Conservation (phyloP, 2,888 invertebrate species). For the Lissonota sp. region DNA sequence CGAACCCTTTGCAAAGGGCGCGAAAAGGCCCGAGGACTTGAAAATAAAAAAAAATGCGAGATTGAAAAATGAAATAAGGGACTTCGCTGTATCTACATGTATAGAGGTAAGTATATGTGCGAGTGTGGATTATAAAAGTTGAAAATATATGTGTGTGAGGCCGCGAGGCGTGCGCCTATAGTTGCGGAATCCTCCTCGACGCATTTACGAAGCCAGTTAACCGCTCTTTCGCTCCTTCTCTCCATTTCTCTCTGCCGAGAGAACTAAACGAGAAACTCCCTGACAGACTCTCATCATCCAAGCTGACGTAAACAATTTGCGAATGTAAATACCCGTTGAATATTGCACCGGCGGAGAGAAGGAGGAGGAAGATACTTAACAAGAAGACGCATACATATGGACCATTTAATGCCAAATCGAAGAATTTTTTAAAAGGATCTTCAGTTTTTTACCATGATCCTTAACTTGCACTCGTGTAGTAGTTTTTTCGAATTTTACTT, state of each 20-base stretch:
- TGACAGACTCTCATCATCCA: constrained; percentile 81
- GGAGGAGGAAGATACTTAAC: constrained; percentile 34
- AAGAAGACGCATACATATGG: constrained; percentile 29
- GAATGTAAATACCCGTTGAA: constrained; percentile 82
- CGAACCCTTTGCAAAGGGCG: constrained; percentile 56
- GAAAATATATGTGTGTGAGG: too few species aligned
- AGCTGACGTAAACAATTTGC: constrained; percentile 83
- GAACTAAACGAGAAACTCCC: constrained; percentile 75
- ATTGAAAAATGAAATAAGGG: constrained; percentile 38
- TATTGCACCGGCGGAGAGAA: constrained; percentile 74
- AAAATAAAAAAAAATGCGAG: constrained; percentile 31
- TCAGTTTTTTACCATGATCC: too few species aligned
- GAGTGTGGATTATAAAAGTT: too few species aligned
- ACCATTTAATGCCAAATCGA: too few species aligned
- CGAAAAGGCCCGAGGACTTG: constrained; percentile 54
- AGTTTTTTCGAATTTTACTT: too few species aligned
- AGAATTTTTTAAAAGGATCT: too few species aligned
- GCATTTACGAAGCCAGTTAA: constrained; percentile 61
- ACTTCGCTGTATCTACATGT: constrained; percentile 25
- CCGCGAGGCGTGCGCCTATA: constrained; percentile 61
- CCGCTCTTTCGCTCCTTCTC: too few species aligned
- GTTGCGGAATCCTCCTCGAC: constrained; percentile 26
- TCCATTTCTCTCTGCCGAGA: too few species aligned
- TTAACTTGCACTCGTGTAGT: too few species aligned
- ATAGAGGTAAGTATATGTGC: constrained; percentile 29